Evolutionary conservation across 2,113 vertebrate genomes (phyloP), one percentile per base, ranked within the genome.

Genomic region (Syrrhaptes paradoxus): DNA sequence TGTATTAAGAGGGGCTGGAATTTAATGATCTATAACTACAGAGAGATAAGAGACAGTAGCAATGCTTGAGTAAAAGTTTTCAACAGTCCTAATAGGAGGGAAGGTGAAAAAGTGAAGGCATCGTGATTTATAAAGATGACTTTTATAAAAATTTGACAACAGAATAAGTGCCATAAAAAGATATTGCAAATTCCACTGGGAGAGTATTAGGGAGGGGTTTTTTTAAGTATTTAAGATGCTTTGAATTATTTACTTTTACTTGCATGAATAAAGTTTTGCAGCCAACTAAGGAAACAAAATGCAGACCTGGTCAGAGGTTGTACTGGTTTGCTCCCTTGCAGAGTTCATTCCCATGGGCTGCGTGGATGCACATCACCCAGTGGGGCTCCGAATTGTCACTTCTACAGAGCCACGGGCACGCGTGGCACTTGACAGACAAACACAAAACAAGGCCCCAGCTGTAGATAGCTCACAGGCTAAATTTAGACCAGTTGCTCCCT

Each of bases 11-110:
- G 6, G 9, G 12, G 4, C 8, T 83, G 26, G 38, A 70, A 82
- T 79, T 66, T 79, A 85, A 76, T 51, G 49, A 85, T 70, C 54
- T 91, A 54, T 70, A 91, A 85, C 36, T 34, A 93, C 32, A 63
- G 1, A 6, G 6, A 93, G 51, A 57, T 67, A 95, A 93, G 62
- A 74, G 38, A 68, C 28, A 32, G 58, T 7, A 73, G 79, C 36
- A 91, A 65, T 25, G 34, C 29, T 46, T 31, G 2, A 65, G 45
- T 55, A 85, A 43, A 38, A 26, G 29, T 61, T 61, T 82, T 70
- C 54, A 73, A 62, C 17, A 65, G 25, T 25, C 93, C 45, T 58
- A 85, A 76, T 0, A 36, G 9, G 8, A 82, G 10, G 9, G 8
- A 87, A 92, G 24, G n/a, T 80, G 11, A 71, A 91, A 81, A 88